Percentiles rank a stretch among this genome's conserved stretches.
Conservation (phyloP, 2,113 vertebrate species). For the Mobula birostris region DNA sequence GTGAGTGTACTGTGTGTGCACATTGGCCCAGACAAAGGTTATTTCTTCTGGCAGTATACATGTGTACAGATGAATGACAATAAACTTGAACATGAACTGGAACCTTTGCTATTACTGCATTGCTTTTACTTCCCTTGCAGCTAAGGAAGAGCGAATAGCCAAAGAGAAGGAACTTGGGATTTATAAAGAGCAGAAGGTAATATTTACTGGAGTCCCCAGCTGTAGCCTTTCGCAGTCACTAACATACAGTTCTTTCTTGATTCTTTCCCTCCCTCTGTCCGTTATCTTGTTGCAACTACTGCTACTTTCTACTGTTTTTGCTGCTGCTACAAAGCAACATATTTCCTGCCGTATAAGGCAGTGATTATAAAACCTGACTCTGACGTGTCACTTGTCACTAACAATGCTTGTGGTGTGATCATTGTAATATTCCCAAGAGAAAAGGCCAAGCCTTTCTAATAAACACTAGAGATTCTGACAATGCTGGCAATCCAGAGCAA, state of each 20-base stretch:
- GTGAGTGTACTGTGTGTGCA: too few relatives aligned
- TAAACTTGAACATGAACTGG: too few relatives aligned
- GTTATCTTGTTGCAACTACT: neutral
- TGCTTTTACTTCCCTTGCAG: conserved; percentile 58
- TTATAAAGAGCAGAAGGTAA: conserved; percentile 93
- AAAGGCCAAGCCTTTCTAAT: neutral
- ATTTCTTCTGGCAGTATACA: too few relatives aligned
- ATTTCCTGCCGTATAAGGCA: too few relatives aligned
- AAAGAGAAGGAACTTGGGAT: conserved; percentile 91
- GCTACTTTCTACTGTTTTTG: too few relatives aligned
- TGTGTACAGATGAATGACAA: too few relatives aligned
- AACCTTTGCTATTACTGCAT: neutral
- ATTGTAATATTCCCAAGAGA: neutral
- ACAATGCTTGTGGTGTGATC: conserved; percentile 1
- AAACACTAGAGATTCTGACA: too few relatives aligned
- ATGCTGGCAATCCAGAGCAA: too few relatives aligned
- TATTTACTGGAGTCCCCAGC: neutral
- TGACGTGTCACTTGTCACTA: neutral
- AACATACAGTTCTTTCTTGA: neutral
- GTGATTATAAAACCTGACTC: too few relatives aligned
- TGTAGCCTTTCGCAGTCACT: neutral
- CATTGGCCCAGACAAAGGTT: too few relatives aligned
- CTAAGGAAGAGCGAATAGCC: conserved; percentile 86
- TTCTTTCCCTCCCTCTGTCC: neutral
- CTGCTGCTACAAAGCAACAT: too few relatives aligned